A percentile compares a stretch with the other conserved stretches of the same genome.
phyloP scores from a whole-genome alignment of 2,113 vertebrate genomes.

The Daboia siamensis region DNA sequence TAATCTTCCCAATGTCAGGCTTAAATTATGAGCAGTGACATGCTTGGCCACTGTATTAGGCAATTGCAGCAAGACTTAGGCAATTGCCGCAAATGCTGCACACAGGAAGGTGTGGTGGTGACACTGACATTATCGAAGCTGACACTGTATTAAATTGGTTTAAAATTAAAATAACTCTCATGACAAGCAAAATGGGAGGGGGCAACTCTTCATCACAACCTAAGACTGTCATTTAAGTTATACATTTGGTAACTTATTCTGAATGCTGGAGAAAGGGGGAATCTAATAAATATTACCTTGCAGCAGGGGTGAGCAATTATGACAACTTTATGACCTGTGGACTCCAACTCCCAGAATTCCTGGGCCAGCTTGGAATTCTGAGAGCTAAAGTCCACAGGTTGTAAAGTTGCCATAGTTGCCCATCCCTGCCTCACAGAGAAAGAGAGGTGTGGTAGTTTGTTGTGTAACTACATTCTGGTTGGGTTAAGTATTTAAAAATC shows the following conservation, averaged over 20 bases:
- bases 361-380: not conserved
- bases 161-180: conserved; percentile 41
- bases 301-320: not conserved
- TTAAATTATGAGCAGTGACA: conserved; percentile 52
- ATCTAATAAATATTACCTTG: rapidly evolving
- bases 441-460: rapidly evolving
- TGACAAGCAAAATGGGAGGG: conserved; percentile 5
- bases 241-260: not conserved
- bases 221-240: not conserved
- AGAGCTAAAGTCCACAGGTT: not conserved
- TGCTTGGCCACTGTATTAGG: conserved; percentile 17
- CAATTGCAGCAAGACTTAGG: conserved; percentile 21
- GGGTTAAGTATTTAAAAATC: not conserved
- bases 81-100: conserved; percentile 13
- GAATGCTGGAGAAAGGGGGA: rapidly evolving
- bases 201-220: not conserved
- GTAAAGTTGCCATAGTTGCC: not conserved
- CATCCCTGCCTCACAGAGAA: not conserved
- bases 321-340: not conserved
- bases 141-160: conserved; percentile 52
- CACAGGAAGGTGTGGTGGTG: conserved; percentile 6
- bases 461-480: not conserved
- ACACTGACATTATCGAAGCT: conserved; percentile 39
- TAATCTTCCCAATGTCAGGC: conserved; percentile 48
- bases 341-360: not conserved